Evolutionary conservation across 1,140 invertebrate species (phyloP).

Genomic region (Tetragonula clypearis): DNA sequence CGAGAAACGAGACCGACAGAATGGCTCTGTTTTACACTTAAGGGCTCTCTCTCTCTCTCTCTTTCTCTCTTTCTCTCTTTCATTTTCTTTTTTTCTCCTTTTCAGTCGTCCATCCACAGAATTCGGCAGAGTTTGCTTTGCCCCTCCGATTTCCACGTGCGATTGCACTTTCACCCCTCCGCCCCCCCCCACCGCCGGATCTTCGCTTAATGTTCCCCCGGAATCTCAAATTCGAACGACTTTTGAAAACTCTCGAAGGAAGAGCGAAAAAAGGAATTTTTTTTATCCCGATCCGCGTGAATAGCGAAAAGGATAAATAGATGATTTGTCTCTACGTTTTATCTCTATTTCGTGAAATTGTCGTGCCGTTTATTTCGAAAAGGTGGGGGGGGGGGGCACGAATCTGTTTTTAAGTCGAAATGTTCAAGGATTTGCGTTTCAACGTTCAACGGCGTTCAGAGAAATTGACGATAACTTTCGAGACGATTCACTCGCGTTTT

Average conservation of each 20-base stretch:
- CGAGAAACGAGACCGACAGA: conserved; percentile 66
- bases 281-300: no score
- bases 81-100: neutral
- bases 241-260: neutral
- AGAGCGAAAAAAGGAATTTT: no score
- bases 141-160: neutral
- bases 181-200: no score
- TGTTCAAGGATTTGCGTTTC: no score
- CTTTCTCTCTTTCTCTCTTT: neutral
- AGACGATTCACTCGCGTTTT: no score
- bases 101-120: neutral
- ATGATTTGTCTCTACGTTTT: neutral
- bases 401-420: no score
- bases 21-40: conserved; percentile 61
- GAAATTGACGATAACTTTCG: no score
- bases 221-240: neutral
- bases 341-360: neutral
- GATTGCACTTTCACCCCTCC: neutral
- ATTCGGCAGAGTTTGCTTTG: neutral
- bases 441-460: no score
- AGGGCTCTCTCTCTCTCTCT: conserved; percentile 46
- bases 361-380: neutral
- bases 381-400: no score
- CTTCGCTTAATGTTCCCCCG: neutral
- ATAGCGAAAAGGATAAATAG: neutral